A percentile compares a stretch with the other conserved stretches of the same genome.
These are phyloP conservation scores for Zaprionus tsacasi DNA, from an alignment of 1,140 invertebrate species.

Conservation along the genomic window DNA sequence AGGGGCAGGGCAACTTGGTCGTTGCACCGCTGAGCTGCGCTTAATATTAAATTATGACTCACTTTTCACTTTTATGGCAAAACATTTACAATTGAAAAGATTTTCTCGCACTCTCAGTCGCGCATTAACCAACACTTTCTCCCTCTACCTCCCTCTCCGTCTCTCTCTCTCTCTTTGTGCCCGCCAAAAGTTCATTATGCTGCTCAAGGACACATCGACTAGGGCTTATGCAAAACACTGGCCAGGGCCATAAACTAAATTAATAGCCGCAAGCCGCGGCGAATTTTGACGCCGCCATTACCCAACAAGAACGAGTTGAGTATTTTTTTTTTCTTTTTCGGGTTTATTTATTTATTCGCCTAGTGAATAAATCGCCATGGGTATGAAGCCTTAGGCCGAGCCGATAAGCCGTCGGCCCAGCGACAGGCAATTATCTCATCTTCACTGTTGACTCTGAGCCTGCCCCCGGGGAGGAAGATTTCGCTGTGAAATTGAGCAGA, in stretches of 20 bases:
- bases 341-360: slow-evolving; percentile 16
- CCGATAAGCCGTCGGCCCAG: slow-evolving; percentile 18
- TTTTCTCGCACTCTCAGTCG: slow-evolving; percentile 11
- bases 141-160: not conserved
- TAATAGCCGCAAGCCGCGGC: slow-evolving; percentile 43
- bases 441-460: slow-evolving; percentile 18
- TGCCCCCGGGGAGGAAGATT: slow-evolving; percentile 6
- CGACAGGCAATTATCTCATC: slow-evolving; percentile 33
- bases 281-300: slow-evolving; percentile 47
- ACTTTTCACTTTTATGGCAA: slow-evolving; percentile 47
- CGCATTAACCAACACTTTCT: not conserved
- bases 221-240: slow-evolving; percentile 44
- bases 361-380: slow-evolving; percentile 34
- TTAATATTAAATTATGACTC: slow-evolving; percentile 57
- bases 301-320: slow-evolving; percentile 44
- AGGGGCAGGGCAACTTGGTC: not conserved
- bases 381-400: not conserved
- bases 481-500: slow-evolving; percentile 17
- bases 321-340: not conserved
- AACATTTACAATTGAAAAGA: slow-evolving; percentile 52
- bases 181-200: slow-evolving; percentile 51
- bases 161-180: not conserved
- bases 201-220: slow-evolving; percentile 45
- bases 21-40: slow-evolving; percentile 13
- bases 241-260: slow-evolving; percentile 53